Evolutionary conservation across 2,797 vertebrate genomes (phyloP), one percentile per base, ranked within the genome.

Genomic region (Protosalanx chinensis): DNA sequence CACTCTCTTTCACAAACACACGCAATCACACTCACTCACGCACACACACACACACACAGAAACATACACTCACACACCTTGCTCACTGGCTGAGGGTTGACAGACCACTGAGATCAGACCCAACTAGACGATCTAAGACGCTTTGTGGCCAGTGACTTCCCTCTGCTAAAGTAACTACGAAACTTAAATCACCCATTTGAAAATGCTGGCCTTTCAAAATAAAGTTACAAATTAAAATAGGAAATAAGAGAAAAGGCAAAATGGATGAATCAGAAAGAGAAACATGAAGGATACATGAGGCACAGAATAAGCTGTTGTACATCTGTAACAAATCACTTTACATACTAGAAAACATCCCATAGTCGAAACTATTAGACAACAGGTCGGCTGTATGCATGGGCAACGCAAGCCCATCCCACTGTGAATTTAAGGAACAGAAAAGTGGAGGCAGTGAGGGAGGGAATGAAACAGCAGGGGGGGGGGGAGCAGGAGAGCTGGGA

Each of bases 381-480:
- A 82, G 73, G 82, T 76, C 75, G 1, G 73, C 73, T 35, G 33
- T 58, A 76, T 73, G 76, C 82, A 59, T 53, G 66, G 77, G 76
- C 76, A 74, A 84, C 76, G 63, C 15, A 20, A 76, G 72, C 74
- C 71, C 78, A 69, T 58, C 66, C 46, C 61, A 69, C 72, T 63
- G 66, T 65, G 27, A 37, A 1, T 7, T 20, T 30, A 74, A 63
- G 74, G 77, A 67, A 81, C 84, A 83, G 84, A 86, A 76, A 86
- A 76, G 77, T 70, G 75, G 76, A 1, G 33, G 66, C 32, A 70
- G 73, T 6, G 5, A 4, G 20, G 67, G 64, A 76, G 58, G 57
- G 23, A 56, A 56, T 56, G 18, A 56, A 56, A 56, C 5, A 56
- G 18, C 51, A 49, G 64, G 6, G 58, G 13, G 20, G n/a, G 59